Evolutionary conservation across 2,888 invertebrate species (phyloP).

Genomic region (Micoletzkya japonica): DNA sequence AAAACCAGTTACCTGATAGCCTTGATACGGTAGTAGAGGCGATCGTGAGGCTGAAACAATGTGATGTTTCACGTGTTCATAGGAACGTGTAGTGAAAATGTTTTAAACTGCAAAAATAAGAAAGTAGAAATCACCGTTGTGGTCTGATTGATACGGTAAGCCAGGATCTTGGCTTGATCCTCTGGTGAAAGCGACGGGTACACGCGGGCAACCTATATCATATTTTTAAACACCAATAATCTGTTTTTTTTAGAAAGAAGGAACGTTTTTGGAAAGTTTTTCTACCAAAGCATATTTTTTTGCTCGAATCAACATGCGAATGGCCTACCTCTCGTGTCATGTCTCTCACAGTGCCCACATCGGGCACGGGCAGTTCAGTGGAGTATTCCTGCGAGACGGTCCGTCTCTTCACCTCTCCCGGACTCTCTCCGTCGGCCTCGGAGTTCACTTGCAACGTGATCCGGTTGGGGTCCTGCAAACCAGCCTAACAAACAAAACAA

Average conservation of each 20-base stretch:
- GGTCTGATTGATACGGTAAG: conserved; percentile 69
- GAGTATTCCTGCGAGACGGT: neutral
- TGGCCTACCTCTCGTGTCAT: conserved; percentile 24
- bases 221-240: neutral
- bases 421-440: neutral
- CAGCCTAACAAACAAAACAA: no score
- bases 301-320: neutral
- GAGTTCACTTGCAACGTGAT: neutral
- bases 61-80: neutral
- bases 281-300: neutral
- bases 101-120: conserved; percentile 63
- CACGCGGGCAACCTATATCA: conserved; percentile 33
- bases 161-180: conserved; percentile 67
- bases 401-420: neutral
- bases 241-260: no score
- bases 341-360: conserved; percentile 22
- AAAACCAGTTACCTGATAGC: conserved; percentile 61
- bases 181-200: conserved; percentile 48
- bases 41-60: conserved; percentile 64
- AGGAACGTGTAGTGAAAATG: conserved; percentile 63
- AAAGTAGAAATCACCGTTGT: conserved; percentile 33
- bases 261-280: neutral
- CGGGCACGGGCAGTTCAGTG: conserved; percentile 21
- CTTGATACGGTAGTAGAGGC: conserved; percentile 72
- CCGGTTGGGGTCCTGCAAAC: neutral